phyloP scores from a whole-genome alignment of 2,797 vertebrate genomes.

The Lagodon rhomboides region DNA sequence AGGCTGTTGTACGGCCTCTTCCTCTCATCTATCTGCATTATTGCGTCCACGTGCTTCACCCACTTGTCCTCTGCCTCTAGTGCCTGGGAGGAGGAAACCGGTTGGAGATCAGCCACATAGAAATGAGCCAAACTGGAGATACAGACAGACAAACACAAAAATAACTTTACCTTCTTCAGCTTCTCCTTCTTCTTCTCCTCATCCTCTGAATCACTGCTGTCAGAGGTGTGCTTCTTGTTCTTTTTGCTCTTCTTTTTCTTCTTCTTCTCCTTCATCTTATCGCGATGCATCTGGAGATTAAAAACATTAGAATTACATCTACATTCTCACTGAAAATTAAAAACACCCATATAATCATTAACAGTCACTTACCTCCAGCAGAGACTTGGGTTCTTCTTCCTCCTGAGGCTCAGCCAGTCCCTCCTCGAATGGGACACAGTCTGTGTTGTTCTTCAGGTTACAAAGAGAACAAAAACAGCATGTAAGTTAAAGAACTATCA shows the following conservation, averaged over 20 bases:
- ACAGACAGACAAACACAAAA: background rate
- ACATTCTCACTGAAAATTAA: background rate
- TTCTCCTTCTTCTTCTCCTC: slow-evolving; percentile 96
- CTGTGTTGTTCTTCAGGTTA: slow-evolving; percentile 71
- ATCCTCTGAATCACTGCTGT: slow-evolving; percentile 93
- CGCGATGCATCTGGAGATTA: slow-evolving; percentile 91
- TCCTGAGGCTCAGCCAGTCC: slow-evolving; percentile 76
- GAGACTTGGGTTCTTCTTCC: slow-evolving; percentile 87
- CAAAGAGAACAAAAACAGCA: slow-evolving; percentile 8
- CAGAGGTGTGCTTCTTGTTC: slow-evolving; percentile 90
- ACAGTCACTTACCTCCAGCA: slow-evolving; percentile 89
- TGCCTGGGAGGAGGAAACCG: slow-evolving; percentile 82
- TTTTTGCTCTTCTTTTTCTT: slow-evolving; percentile 95
- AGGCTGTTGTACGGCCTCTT: slow-evolving; percentile 94
- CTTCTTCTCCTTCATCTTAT: slow-evolving; percentile 91
- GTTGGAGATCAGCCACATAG: slow-evolving; percentile 13
- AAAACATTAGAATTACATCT: slow-evolving; percentile 6
- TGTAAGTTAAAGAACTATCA: background rate
- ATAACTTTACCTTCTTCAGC: slow-evolving; percentile 91
- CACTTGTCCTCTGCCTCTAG: slow-evolving; percentile 95
- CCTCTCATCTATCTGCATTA: slow-evolving; percentile 96
- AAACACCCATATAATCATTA: background rate
- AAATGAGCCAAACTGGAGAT: background rate
- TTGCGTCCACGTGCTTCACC: slow-evolving; percentile 90
- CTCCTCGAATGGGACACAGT: slow-evolving; percentile 86